phyloP scores from a whole-genome alignment of 35 echinoderm and acorn worm genomes.

The Patiria miniata region DNA sequence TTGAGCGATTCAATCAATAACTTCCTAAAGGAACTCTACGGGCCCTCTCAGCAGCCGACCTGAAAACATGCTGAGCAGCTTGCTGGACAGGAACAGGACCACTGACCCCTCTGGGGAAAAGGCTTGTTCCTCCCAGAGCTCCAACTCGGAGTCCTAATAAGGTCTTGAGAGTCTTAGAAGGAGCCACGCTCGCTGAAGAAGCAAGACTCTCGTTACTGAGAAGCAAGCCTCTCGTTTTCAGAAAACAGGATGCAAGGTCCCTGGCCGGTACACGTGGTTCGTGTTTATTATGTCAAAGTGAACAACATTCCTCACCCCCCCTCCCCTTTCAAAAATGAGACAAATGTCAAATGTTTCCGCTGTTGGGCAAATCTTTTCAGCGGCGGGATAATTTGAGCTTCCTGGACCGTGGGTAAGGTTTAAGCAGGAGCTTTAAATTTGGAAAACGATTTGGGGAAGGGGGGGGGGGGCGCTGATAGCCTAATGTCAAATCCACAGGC shows the following conservation, averaged over 20 bases:
- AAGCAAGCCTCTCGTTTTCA: background rate
- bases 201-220: too few relatives aligned
- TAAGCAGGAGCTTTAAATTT: background rate
- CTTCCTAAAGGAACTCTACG: background rate
- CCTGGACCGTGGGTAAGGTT: background rate
- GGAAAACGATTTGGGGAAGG: background rate
- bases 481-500: background rate
- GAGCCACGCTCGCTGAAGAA: too few relatives aligned
- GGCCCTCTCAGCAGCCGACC: background rate
- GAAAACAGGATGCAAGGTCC: background rate
- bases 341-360: constrained; percentile 13
- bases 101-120: background rate
- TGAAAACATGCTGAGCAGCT: background rate
- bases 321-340: background rate
- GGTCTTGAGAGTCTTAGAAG: too few relatives aligned
- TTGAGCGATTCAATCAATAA: constrained; percentile 19
- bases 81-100: background rate
- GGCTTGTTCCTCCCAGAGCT: background rate
- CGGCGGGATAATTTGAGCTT: constrained; percentile 1
- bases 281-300: background rate
- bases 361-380: background rate
- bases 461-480: background rate
- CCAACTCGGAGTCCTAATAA: too few relatives aligned
- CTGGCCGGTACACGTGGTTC: constrained; percentile 13
- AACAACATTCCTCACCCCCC: background rate